Percentiles rank a stretch among this genome's conserved stretches.
These are phyloP conservation scores for Mactromeris polynyma DNA, from an alignment of 2,888 invertebrate species.

Conservation along the genomic window DNA sequence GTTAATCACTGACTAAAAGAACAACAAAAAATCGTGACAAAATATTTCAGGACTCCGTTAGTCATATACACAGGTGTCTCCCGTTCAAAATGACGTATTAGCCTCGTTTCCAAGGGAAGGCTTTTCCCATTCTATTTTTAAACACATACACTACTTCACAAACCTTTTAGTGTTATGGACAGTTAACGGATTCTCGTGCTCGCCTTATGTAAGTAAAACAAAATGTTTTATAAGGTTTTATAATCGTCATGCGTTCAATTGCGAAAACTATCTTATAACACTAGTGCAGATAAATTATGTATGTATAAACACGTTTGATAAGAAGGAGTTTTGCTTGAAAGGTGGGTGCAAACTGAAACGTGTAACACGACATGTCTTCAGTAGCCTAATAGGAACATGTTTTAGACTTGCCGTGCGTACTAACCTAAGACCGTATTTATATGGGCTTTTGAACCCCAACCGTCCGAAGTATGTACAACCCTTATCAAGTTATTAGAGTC, in stretches of 20 bases:
- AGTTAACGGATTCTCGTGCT: background rate
- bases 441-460: no score
- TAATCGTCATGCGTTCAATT: background rate
- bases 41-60: conserved; percentile 36
- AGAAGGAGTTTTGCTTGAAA: background rate
- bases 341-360: background rate
- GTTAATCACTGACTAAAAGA: background rate
- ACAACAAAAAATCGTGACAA: conserved; percentile 42
- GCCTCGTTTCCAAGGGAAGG: conserved; percentile 45
- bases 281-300: background rate
- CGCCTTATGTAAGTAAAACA: background rate
- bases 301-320: no score
- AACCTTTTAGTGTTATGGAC: conserved; percentile 7
- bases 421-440: no score
- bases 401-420: background rate
- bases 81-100: conserved; percentile 47
- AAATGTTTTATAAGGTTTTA: background rate
- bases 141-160: background rate
- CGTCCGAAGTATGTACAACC: no score
- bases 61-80: conserved; percentile 53
- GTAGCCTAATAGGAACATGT: background rate
- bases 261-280: background rate
- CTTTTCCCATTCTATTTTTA: conserved; percentile 55
- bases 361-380: background rate
- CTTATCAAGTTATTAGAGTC: no score